These are phyloP conservation scores for Elanus axillaris DNA, from an alignment of 2,113 vertebrate species.

Conservation along the genomic window DNA sequence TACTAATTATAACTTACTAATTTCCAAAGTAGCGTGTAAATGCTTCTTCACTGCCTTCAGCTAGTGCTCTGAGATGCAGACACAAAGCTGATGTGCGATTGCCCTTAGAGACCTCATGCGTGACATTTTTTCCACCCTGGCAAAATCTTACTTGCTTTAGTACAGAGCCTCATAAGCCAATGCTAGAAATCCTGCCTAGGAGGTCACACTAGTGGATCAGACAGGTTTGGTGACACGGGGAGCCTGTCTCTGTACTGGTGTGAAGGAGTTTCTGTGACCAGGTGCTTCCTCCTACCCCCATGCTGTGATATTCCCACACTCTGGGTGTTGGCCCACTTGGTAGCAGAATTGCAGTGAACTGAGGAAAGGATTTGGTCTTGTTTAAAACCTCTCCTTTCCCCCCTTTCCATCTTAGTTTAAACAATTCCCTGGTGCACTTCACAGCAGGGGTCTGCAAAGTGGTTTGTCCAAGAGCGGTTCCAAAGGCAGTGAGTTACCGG, in stretches of 20 bases:
- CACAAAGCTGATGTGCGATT: not conserved
- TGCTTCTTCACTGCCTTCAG: not conserved
- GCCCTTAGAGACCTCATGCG: rapidly evolving
- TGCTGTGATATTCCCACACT: not conserved
- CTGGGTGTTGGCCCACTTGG: not conserved
- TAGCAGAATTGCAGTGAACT: not conserved
- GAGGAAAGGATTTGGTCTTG: not conserved
- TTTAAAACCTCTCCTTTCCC: not conserved
- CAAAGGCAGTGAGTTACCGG: rapidly evolving
- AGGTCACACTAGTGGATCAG: rapidly evolving
- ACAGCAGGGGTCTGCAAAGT: not conserved
- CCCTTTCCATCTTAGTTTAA: not conserved
- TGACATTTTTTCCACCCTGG: not conserved
- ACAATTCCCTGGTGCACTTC: not conserved
- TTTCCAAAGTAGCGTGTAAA: not conserved
- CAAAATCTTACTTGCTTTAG: not conserved
- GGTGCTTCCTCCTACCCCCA: not conserved
- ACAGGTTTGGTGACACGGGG: rapidly evolving
- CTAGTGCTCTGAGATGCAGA: not conserved
- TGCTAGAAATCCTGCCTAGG: not conserved
- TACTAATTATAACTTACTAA: not conserved
- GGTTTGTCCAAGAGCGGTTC: not conserved
- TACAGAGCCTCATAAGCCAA: not conserved
- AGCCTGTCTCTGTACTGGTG: not conserved
- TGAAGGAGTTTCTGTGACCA: not conserved